Conservation (phyloP, 2,113 vertebrate species). For the Zosterops japonicus region DNA sequence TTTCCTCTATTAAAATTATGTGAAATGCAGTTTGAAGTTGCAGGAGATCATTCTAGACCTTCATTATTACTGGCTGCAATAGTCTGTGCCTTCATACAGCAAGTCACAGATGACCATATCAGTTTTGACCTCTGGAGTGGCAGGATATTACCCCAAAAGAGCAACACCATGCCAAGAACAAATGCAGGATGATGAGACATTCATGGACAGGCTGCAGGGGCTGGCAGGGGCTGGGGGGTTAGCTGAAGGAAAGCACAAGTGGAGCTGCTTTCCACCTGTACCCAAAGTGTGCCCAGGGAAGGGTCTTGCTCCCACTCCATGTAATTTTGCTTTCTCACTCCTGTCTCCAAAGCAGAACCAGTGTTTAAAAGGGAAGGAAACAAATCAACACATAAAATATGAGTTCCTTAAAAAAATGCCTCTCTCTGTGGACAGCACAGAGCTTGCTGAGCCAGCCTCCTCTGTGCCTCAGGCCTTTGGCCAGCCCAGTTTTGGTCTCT, state of each 20-base stretch:
- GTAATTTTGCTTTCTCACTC: background rate
- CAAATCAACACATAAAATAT: background rate
- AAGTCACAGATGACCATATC: background rate
- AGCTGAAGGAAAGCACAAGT: background rate
- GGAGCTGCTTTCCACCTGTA: background rate
- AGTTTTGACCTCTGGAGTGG: background rate
- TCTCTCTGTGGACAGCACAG: background rate
- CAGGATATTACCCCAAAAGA: background rate
- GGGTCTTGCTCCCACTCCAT: background rate
- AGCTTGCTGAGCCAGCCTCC: background rate
- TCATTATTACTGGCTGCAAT: background rate
- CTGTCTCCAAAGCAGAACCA: background rate
- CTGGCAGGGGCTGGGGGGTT: background rate
- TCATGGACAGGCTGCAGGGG: background rate
- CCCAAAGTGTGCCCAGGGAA: background rate
- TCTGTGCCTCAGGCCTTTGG: background rate
- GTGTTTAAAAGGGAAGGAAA: slow-evolving; percentile 13
- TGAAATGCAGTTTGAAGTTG: background rate
- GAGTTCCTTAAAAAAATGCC: background rate
- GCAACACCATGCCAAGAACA: background rate
- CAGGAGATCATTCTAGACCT: background rate
- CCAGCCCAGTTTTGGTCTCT: background rate
- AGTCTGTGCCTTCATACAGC: background rate
- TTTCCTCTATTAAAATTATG: background rate
- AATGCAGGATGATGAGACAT: background rate